Evolutionary conservation across 2,113 vertebrate species (phyloP), one percentile per base, ranked within the genome.

Genomic region (Pandion haliaetus): DNA sequence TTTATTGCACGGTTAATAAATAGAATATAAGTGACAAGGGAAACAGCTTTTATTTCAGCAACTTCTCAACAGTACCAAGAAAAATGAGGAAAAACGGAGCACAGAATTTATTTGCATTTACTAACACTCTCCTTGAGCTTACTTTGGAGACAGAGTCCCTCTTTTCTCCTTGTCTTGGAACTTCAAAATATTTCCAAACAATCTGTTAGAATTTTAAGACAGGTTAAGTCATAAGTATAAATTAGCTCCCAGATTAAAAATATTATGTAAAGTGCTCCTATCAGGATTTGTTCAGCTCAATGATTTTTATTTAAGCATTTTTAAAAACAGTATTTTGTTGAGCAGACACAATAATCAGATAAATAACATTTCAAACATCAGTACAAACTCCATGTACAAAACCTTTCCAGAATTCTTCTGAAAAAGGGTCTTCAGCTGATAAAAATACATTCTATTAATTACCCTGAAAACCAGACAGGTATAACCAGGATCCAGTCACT

Each of bases 301-400:
- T 24, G 28, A 65, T 16, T 95, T 91, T 95, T 91, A 85, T 88
- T 93, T 38, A 70, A 66, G 66, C 52, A 54, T 86, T 91, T 91
- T 19, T 88, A 88, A 71, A 65, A 54, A 28, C 83, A 71, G 12
- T 52, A 52, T 82, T 77, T 92, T 93, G 36, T 79, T 58, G 23
- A 80, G 45, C 62, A 80, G 72, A 94, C 66, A 88, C 65, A 77
- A 74, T 52, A 66, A 82, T 58, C 47, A 83, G 82, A 96, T 93
- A 97, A 97, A 97, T 95, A 95, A 58, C 59, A 94, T 62, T 84
- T 94, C 85, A 73, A 83, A 95, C 82, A 82, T 89, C 59, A 89
- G 49, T 96, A 97, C 57, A 96, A 97, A 97, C 71, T 70, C 88
- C 10, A 96, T 96, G 93, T 95, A 96, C 96, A 97, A 96, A 97